phyloP scores from a whole-genome alignment of 2,888 invertebrate genomes.

The Cheilosia vernalis region DNA sequence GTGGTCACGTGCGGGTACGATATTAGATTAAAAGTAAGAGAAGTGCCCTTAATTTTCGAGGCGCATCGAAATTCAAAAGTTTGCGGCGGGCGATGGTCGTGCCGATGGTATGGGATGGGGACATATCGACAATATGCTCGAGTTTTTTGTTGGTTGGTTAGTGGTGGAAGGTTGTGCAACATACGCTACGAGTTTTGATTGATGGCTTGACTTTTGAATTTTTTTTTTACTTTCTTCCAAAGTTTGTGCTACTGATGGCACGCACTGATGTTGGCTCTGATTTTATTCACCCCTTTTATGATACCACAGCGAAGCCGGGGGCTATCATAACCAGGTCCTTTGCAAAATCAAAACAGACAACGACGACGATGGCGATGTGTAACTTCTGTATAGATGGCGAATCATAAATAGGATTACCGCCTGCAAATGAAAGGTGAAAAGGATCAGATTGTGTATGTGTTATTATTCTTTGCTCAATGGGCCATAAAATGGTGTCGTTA shows the following conservation, averaged over 20 bases:
- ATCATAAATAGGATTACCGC: slow-evolving; percentile 73
- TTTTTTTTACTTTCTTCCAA: slow-evolving; percentile 2
- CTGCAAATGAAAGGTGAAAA: slow-evolving; percentile 77
- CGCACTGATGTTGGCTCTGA: slow-evolving; percentile 7
- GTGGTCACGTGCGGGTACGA: slow-evolving; percentile 69
- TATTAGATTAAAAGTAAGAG: slow-evolving; percentile 74
- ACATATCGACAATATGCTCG: slow-evolving; percentile 68
- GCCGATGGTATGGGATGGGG: slow-evolving; percentile 1
- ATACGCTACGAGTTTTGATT: slow-evolving; percentile 69
- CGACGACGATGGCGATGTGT: slow-evolving; percentile 29
- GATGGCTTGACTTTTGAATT: slow-evolving; percentile 65
- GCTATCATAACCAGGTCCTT: slow-evolving; percentile 55
- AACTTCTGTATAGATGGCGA: slow-evolving; percentile 52
- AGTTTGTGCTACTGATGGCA: slow-evolving; percentile 8
- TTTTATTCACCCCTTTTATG: slow-evolving; percentile 59
- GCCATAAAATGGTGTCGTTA: slow-evolving; percentile 83
- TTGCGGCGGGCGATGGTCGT: slow-evolving; percentile 23
- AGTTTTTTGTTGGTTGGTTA: slow-evolving; percentile 31
- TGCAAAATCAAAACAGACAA: slow-evolving; percentile 55
- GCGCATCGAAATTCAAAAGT: slow-evolving; percentile 73
- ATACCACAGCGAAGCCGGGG: not conserved
- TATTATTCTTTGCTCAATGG: slow-evolving; percentile 81
- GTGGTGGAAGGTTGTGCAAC: slow-evolving; percentile 44
- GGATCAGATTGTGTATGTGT: slow-evolving; percentile 62
- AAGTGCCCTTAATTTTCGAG: slow-evolving; percentile 73